Evolutionary conservation across 2,888 invertebrate genomes (phyloP), one percentile per base, ranked within the genome.

Genomic region (Zele albiditarsus): DNA sequence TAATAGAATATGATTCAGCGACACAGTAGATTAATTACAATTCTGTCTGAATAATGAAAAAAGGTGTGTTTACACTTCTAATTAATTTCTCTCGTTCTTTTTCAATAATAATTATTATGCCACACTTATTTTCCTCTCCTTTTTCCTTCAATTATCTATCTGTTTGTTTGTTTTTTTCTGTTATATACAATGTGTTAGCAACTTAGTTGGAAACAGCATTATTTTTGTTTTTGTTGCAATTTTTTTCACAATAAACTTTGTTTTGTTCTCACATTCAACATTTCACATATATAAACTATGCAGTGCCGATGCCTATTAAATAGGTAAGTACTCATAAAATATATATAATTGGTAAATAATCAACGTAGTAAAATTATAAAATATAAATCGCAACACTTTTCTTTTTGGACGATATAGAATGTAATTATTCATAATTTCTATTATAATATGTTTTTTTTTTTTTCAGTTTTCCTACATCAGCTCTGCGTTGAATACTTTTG

Each of bases 341-440:
- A 87, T 86, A 87, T 84, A 83, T 79, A 78, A 80, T 82, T 80
- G 78, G 77, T 81, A 80, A 81, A 80, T 80, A 82, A 84, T 80
- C 84, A 87, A 86, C 84, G 84, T 84, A 86, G 84, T 87, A 84
- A 88, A 88, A 88, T 87, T 87, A 86, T 84, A 84, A 88, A 87
- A 84, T 87, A 87, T 82, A 81, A 83, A 81, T 85, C 82, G 82
- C 84, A 85, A 86, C 82, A 79, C 75, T 74, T 70, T 79, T 67
- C 23, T 31, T 79, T 70, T 80, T 82, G 83, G 83, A 84, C 84
- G 82, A 84, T 78, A 53, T 20, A 80, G 70, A 83, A 78, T 79
- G 65, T 78, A 73, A 75, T 78, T 74, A 75, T 77, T 80, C 73
- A 58, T 76, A 77, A 78, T 75, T 76, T 77, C 67, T 77, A 75